Percentiles rank a stretch among this genome's conserved stretches.
Conservation (phyloP, 2,113 vertebrate species). For the pig (Sus scrofa) region DNA sequence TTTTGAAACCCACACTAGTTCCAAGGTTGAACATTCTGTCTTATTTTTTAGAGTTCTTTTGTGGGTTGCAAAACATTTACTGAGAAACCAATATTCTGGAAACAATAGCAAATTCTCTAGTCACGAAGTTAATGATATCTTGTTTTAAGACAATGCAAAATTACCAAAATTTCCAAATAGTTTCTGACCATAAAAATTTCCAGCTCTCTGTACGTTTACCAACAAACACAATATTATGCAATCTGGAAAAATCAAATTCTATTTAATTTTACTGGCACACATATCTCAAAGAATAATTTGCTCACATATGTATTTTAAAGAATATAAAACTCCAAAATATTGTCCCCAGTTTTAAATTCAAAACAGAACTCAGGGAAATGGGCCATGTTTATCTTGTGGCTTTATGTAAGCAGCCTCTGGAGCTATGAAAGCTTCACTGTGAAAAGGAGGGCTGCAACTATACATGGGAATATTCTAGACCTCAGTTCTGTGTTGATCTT, state of each 20-base stretch:
- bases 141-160: slow-evolving; percentile 68
- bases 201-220: slow-evolving; percentile 1
- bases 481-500: not conserved
- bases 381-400: not conserved
- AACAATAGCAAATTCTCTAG: slow-evolving; percentile 27
- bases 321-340: not conserved
- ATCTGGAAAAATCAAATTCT: not conserved
- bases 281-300: not conserved
- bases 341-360: not conserved
- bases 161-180: not conserved
- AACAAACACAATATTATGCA: not conserved
- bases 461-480: not conserved
- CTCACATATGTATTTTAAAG: not conserved
- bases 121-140: not conserved
- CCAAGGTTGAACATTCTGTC: slow-evolving; percentile 37
- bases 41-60: slow-evolving; percentile 22
- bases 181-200: slow-evolving; percentile 27
- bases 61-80: slow-evolving; percentile 58
- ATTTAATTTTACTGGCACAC: not conserved
- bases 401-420: not conserved
- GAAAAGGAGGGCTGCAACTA: not conserved
- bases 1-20: slow-evolving; percentile 28
- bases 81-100: slow-evolving; percentile 45
- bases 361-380: not conserved
- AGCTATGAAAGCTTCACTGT: not conserved